A percentile compares a stretch with the other conserved stretches of the same genome.
These are phyloP conservation scores for Cetonia aurata DNA, from an alignment of 2,888 invertebrate species.

Conservation along the genomic window DNA sequence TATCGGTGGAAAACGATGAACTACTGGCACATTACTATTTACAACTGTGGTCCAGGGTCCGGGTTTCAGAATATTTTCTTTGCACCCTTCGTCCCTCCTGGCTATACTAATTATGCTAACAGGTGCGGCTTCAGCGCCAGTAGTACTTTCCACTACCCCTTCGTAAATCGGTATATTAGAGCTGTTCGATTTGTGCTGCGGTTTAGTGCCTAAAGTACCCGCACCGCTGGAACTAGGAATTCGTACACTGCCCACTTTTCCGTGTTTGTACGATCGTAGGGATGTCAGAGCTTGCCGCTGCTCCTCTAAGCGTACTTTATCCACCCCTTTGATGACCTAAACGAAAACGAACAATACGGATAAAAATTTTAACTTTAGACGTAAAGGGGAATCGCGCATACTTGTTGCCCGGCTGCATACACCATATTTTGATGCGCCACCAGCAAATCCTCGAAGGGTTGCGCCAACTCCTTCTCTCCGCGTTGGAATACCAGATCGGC, in stretches of 20 bases:
- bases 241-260: slow-evolving; percentile 70
- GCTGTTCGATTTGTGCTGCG: slow-evolving; percentile 61
- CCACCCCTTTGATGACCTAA: slow-evolving; percentile 75
- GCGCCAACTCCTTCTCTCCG: slow-evolving; percentile 82
- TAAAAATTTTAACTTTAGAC: background rate
- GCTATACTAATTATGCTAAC: slow-evolving; percentile 71
- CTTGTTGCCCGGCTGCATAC: slow-evolving; percentile 64
- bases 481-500: slow-evolving; percentile 86
- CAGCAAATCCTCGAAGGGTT: slow-evolving; percentile 83
- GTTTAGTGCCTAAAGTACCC: slow-evolving; percentile 42
- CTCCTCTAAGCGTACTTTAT: slow-evolving; percentile 71
- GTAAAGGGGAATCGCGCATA: slow-evolving; percentile 44
- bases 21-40: slow-evolving; percentile 60
- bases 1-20: slow-evolving; percentile 64
- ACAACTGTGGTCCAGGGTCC: slow-evolving; percentile 76
- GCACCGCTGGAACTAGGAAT: slow-evolving; percentile 47
- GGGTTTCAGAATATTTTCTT: slow-evolving; percentile 80
- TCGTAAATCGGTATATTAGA: slow-evolving; percentile 55
- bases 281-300: slow-evolving; percentile 84
- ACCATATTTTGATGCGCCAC: slow-evolving; percentile 73
- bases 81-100: slow-evolving; percentile 69
- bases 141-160: slow-evolving; percentile 64
- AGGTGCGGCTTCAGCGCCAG: slow-evolving; percentile 61
- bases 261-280: slow-evolving; percentile 76
- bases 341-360: slow-evolving; percentile 46